These are phyloP conservation scores for Pelusios castaneus DNA, from an alignment of 2,113 vertebrate genomes.

Conservation along the genomic window DNA sequence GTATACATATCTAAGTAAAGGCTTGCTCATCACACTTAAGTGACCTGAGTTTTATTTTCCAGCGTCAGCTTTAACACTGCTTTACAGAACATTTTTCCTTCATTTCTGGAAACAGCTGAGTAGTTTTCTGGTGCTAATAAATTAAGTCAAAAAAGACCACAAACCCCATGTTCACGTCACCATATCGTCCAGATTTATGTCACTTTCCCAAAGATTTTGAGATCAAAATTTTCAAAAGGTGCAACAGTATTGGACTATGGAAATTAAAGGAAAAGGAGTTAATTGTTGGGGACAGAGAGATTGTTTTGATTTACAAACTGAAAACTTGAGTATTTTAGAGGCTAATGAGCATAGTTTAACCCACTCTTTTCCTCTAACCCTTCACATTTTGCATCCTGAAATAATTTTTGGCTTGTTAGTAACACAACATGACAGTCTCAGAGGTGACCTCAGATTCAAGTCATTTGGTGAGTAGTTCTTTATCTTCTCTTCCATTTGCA, in stretches of 20 bases:
- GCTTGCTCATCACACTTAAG: too few species aligned
- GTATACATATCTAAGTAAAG: too few species aligned
- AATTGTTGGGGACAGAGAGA: background rate
- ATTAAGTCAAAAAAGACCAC: background rate
- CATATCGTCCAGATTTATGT: background rate
- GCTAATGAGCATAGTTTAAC: fast-evolving
- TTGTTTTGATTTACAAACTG: background rate
- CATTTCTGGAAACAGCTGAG: background rate
- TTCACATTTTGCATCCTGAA: background rate
- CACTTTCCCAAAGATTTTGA: fast-evolving
- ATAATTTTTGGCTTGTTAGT: background rate
- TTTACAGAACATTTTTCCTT: background rate
- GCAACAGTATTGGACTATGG: background rate
- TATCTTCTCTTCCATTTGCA: background rate
- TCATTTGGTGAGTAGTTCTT: background rate
- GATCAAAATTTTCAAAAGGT: background rate
- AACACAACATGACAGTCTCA: background rate
- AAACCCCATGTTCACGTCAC: background rate
- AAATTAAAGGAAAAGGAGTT: background rate
- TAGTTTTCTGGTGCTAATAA: background rate
- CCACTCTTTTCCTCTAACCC: background rate
- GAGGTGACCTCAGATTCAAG: background rate
- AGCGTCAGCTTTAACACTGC: too few species aligned
- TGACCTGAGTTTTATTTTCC: too few species aligned
- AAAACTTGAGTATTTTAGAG: background rate